These are phyloP conservation scores for Philereme vetulata DNA, from an alignment of 2,888 invertebrate species.

Conservation along the genomic window DNA sequence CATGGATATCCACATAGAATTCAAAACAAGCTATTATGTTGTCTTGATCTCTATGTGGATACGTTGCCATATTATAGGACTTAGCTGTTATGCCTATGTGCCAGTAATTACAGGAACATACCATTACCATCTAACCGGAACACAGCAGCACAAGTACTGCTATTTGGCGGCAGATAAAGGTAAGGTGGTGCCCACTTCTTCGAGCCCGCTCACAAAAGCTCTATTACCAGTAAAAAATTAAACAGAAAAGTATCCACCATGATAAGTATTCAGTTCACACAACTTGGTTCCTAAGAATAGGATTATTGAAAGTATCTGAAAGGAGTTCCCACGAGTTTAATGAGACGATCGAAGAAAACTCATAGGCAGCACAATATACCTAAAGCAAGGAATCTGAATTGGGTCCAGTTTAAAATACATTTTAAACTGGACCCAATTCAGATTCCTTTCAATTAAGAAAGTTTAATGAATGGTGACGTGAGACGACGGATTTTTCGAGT, in stretches of 20 bases:
- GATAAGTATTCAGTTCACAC: constrained; percentile 1
- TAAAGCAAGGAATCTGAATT: constrained; percentile 40
- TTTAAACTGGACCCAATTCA: constrained; percentile 42
- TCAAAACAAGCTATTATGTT: no score
- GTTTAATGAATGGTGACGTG: constrained; percentile 49
- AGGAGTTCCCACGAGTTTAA: constrained; percentile 46
- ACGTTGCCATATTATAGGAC: no score
- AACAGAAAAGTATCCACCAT: neutral
- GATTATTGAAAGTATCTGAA: constrained; percentile 37
- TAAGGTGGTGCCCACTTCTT: no score
- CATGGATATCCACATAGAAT: no score
- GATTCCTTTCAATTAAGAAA: constrained; percentile 51
- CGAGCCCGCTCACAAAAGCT: no score
- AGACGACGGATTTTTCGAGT: constrained; percentile 12
- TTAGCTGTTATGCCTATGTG: no score
- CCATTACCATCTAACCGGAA: no score
- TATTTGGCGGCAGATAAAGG: no score
- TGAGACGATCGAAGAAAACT: constrained; percentile 39
- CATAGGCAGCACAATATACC: constrained; percentile 20
- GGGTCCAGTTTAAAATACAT: constrained; percentile 34
- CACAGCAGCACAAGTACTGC: no score
- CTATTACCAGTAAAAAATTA: no score
- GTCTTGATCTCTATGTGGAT: no score
- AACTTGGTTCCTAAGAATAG: constrained; percentile 40
- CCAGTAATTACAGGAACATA: no score